Conservation (phyloP, 2,113 vertebrate genomes). For the Thymallus thymallus region DNA sequence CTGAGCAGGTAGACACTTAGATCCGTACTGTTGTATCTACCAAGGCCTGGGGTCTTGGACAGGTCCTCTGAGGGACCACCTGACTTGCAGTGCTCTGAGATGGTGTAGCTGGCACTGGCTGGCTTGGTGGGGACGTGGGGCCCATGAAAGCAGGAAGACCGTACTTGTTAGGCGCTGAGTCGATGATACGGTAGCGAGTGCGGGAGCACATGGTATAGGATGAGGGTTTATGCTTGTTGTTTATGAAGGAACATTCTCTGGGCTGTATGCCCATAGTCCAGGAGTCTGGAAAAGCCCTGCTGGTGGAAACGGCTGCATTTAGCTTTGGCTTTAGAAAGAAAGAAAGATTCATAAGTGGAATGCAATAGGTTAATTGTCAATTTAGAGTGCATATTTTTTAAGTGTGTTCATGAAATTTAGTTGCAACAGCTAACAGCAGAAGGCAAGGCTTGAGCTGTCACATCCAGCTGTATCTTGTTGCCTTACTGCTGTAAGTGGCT, state of each 20-base stretch:
- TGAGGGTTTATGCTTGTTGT: constrained; percentile 70
- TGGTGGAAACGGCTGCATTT: constrained; percentile 35
- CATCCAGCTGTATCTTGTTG: too few species aligned
- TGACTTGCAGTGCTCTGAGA: constrained; percentile 57
- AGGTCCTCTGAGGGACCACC: constrained; percentile 73
- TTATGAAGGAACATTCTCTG: constrained; percentile 72
- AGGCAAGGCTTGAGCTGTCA: too few species aligned
- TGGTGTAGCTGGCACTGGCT: constrained; percentile 78
- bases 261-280: constrained; percentile 82
- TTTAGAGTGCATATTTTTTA: too few species aligned
- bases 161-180: constrained; percentile 79
- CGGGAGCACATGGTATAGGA: constrained; percentile 80
- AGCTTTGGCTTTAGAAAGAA: neutral
- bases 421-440: too few species aligned
- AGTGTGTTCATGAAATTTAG: too few species aligned
- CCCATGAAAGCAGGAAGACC: constrained; percentile 80
- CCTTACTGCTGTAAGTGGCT: too few species aligned
- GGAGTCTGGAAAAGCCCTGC: constrained; percentile 68
- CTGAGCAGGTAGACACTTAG: constrained; percentile 72
- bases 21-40: constrained; percentile 77
- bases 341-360: too few species aligned
- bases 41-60: constrained; percentile 76
- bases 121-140: constrained; percentile 71
- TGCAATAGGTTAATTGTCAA: too few species aligned
- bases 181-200: constrained; percentile 64